phyloP scores from a whole-genome alignment of 2,888 invertebrate genomes.

The Lagria hirta region DNA sequence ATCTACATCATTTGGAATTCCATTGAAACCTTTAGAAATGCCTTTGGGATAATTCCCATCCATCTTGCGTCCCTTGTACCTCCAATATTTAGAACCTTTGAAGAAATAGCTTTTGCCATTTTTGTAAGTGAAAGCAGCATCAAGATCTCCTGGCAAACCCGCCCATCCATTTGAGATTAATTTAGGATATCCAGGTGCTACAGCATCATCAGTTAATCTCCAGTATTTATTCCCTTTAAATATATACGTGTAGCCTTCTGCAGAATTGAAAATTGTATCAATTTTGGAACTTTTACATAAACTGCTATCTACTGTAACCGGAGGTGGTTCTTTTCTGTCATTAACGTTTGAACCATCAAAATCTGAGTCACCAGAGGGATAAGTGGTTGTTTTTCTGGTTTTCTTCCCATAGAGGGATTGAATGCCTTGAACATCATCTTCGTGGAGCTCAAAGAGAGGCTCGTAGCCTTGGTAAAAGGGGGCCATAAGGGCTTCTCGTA shows the following conservation, averaged over 20 bases:
- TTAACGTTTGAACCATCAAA: conserved; percentile 36
- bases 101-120: conserved; percentile 98
- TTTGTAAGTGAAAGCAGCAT: conserved; percentile 93
- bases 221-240: conserved; percentile 91
- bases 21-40: conserved; percentile 87
- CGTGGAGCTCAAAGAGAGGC: conserved; percentile 79
- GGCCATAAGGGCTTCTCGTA: conserved; percentile 90
- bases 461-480: conserved; percentile 95
- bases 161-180: conserved; percentile 81
- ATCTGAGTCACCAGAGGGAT: conserved; percentile 32
- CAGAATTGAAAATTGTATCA: conserved; percentile 88
- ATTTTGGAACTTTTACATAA: conserved; percentile 79
- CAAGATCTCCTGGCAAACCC: conserved; percentile 78
- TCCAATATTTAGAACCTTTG: conserved; percentile 93
- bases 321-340: conserved; percentile 46
- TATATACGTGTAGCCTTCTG: conserved; percentile 83
- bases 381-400: conserved; percentile 32
- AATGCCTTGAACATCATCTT: conserved; percentile 83
- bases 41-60: conserved; percentile 89
- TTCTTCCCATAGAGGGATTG: conserved; percentile 79
- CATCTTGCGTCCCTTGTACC: conserved; percentile 79
- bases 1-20: conserved; percentile 88
- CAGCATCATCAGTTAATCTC: conserved; percentile 79
- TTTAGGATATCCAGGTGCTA: conserved; percentile 85
- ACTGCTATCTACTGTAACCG: conserved; percentile 65